Base-by-base conservation (phyloP, 2,113 vertebrate species). In the Gymnorhina tibicen region DNA sequence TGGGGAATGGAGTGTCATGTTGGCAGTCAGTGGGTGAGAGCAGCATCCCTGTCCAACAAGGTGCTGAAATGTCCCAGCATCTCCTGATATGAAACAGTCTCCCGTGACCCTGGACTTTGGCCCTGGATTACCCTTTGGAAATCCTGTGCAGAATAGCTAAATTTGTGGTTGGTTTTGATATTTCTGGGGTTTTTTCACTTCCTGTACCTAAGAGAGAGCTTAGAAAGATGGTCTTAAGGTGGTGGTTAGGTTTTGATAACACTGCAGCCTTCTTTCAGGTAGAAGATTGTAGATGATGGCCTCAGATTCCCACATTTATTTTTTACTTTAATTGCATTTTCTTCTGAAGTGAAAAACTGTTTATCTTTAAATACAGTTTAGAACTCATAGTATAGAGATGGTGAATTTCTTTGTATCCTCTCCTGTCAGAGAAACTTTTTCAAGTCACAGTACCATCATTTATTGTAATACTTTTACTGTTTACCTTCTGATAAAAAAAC, bases 1-100 rank as follows among this genome's bases (percentile, higher is more conserved):
- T 0, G 0, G 32, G 33, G 33, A 70, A 67, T 55, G 23, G 53
- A 46, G 26, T 55, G 18, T 91, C 42, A 19, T 1, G 0, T 22
- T 85, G 46, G 10, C 9, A 62, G 42, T 58, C 26, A 64, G 3
- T 15, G 5, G 7, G 15, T 77, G 26, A 92, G 9, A 89, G n/a
- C 50, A 89, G 42, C 50, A 33, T 50, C 35, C 20, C 13, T 2
- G 0, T 74, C 39, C 50, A 81, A 27, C 37, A 70, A 58, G 7
- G 16, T 73, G 26, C 27, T 55, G 53, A 47, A 24, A 8, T 76
- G 11, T 80, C 33, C 56, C 41, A 46, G 0, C 6, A 30, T 49
- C 26, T 77, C 21, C 62, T 66, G 19, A 8, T 47, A 24, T 2
- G 10, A 80, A 91, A 28, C 3, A 49, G 23, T 46, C 42, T 81